These are phyloP conservation scores for Blomia tropicalis DNA, from an alignment of 2,888 invertebrate genomes.

Conservation along the genomic window DNA sequence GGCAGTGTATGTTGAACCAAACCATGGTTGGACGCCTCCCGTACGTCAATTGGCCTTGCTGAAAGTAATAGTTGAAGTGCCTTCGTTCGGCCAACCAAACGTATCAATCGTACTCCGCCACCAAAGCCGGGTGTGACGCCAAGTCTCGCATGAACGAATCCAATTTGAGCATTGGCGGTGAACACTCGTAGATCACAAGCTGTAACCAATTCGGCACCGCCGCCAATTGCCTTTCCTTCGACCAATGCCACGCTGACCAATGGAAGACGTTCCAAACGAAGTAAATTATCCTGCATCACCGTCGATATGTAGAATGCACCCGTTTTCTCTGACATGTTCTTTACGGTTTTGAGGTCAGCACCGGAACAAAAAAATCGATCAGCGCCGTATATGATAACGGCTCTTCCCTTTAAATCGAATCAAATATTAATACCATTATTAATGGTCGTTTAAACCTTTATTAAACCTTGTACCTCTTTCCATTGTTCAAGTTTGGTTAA, in stretches of 20 bases:
- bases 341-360: conserved; percentile 40
- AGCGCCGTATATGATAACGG: conserved; percentile 38
- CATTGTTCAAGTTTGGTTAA: conserved; percentile 38
- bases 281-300: conserved; percentile 39
- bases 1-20: conserved; percentile 36
- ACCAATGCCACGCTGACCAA: conserved; percentile 40
- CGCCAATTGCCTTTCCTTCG: conserved; percentile 42
- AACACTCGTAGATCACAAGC: conserved; percentile 41
- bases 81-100: conserved; percentile 36
- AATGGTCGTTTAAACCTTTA: neutral
- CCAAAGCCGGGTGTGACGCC: conserved; percentile 41
- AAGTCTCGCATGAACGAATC: conserved; percentile 41
- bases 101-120: conserved; percentile 38
- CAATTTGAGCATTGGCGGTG: conserved; percentile 35
- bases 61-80: conserved; percentile 38
- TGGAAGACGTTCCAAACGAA: conserved; percentile 38
- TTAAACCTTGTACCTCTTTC: conserved; percentile 30
- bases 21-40: conserved; percentile 36
- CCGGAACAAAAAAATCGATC: conserved; percentile 43
- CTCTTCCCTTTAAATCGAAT: too few relatives aligned
- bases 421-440: too few relatives aligned
- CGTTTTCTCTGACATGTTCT: conserved; percentile 32
- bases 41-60: conserved; percentile 33
- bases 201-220: conserved; percentile 42
- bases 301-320: conserved; percentile 37